Conservation (phyloP, 2,113 vertebrate species). For the Notarius lentiginosus region DNA sequence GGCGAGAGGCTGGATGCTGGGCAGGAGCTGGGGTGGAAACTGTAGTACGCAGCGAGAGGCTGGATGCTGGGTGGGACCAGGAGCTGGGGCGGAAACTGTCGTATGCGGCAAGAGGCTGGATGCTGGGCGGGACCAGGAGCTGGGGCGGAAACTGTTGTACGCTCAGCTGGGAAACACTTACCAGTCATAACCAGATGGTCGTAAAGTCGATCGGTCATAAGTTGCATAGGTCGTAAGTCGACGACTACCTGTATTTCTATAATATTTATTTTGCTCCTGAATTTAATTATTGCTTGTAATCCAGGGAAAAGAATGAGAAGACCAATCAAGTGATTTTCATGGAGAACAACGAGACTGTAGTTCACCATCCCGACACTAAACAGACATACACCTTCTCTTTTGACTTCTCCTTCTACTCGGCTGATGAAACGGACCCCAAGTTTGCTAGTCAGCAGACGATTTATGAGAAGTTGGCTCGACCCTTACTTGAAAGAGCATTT, state of each 20-base stretch:
- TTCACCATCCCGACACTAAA: slow-evolving; percentile 80
- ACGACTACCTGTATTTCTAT: neutral
- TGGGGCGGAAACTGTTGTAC: too few species aligned
- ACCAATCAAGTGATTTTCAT: slow-evolving; percentile 78
- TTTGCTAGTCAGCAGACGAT: slow-evolving; percentile 82
- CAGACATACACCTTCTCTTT: slow-evolving; percentile 82
- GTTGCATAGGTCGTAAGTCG: too few species aligned
- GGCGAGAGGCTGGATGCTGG: too few species aligned
- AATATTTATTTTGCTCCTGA: neutral
- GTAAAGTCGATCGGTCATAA: too few species aligned
- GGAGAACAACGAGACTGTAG: slow-evolving; percentile 77
- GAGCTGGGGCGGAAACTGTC: too few species aligned
- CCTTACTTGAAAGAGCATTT: slow-evolving; percentile 85
- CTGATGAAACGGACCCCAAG: slow-evolving; percentile 72
- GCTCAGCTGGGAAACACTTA: too few species aligned
- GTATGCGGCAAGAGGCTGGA: too few species aligned
- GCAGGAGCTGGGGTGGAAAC: too few species aligned
- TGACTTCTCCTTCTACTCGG: slow-evolving; percentile 88
- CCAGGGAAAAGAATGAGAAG: slow-evolving; percentile 83
- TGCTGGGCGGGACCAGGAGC: too few species aligned
- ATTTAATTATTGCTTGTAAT: neutral
- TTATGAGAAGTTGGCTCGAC: slow-evolving; percentile 80
- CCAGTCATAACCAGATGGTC: too few species aligned
- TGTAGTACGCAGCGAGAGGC: too few species aligned
- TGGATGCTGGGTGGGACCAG: too few species aligned